Evolutionary conservation across 2,888 invertebrate species (phyloP).

Genomic region (Pristionchus maxplancki): DNA sequence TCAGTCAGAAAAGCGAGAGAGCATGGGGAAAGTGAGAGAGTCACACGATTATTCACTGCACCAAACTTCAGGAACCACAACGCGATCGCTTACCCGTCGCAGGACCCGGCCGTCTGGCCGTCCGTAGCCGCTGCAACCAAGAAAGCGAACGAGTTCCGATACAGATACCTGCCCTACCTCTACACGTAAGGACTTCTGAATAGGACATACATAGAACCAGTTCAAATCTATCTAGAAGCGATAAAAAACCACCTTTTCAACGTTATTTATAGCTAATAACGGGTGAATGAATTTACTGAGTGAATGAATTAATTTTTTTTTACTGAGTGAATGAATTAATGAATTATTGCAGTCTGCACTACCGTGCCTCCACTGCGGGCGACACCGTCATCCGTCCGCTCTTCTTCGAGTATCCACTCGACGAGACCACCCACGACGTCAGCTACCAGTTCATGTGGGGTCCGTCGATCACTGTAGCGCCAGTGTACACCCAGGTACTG

Average conservation of each 20-base stretch:
- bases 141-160: constrained; percentile 73
- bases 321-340: too few relatives aligned
- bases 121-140: constrained; percentile 71
- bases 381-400: constrained; percentile 70
- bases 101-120: constrained; percentile 76
- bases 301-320: too few relatives aligned
- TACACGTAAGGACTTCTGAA: constrained; percentile 61
- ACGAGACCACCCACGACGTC: constrained; percentile 17
- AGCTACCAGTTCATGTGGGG: constrained; percentile 73
- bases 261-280: too few relatives aligned
- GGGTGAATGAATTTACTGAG: too few relatives aligned
- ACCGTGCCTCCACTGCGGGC: constrained; percentile 64
- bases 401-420: constrained; percentile 70
- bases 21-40: neutral
- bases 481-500: constrained; percentile 61
- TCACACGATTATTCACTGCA: neutral
- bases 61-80: constrained; percentile 73
- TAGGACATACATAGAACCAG: too few relatives aligned
- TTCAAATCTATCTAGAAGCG: too few relatives aligned
- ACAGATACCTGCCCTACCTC: constrained; percentile 74
- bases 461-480: constrained; percentile 69
- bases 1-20: neutral
- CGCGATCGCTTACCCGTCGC: constrained; percentile 61
- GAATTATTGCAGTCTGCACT: constrained; percentile 70
- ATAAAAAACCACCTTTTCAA: too few relatives aligned